These are phyloP conservation scores for Orbicella faveolata DNA, from an alignment of 64 coral and sea anemone genomes.

Conservation along the genomic window DNA sequence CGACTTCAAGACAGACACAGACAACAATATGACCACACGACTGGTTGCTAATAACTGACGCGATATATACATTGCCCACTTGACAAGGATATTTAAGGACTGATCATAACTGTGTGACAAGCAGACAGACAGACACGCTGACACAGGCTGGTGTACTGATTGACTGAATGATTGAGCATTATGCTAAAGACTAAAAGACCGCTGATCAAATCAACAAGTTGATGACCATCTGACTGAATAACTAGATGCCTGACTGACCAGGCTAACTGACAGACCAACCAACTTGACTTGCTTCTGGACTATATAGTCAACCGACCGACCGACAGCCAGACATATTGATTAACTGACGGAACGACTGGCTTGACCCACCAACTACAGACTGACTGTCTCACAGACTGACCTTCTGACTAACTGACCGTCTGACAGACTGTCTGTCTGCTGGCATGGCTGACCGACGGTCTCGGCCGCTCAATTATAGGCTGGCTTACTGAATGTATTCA, in stretches of 20 bases:
- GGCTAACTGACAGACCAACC: no score
- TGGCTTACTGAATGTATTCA: background rate
- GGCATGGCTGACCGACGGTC: no score
- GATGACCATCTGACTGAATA: no score
- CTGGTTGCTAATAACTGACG: no score
- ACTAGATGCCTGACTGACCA: no score
- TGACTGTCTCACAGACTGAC: background rate
- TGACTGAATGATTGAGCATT: no score
- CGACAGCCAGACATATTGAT: background rate
- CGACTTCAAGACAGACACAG: background rate
- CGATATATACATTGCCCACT: no score
- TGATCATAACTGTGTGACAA: background rate
- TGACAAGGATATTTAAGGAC: background rate
- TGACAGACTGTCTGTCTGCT: background rate
- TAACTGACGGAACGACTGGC: conserved; percentile 2
- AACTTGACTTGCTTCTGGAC: background rate
- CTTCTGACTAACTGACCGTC: conserved; percentile 6
- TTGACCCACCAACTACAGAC: background rate
- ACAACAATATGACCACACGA: background rate
- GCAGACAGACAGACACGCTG: background rate
- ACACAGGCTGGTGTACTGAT: no score
- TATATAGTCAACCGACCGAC: background rate
- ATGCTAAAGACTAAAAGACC: no score
- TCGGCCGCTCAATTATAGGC: background rate
- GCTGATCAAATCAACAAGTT: no score